Evolutionary conservation across 2,113 vertebrate species (phyloP).

Genomic region (Psilopogon haemacephalus): DNA sequence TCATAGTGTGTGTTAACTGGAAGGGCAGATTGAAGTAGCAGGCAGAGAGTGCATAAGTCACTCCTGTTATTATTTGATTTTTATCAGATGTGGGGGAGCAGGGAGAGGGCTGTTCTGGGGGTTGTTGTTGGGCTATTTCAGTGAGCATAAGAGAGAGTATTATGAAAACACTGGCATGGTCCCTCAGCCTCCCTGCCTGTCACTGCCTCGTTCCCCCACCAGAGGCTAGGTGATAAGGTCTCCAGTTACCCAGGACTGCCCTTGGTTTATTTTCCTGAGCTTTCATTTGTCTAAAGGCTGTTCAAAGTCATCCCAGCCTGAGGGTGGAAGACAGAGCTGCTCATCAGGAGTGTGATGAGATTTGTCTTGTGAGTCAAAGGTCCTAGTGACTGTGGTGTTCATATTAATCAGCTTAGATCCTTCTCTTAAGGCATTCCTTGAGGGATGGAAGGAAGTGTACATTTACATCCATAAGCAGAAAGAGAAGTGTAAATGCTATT

Average conservation of each 20-base stretch:
- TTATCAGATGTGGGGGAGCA: neutral
- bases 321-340: neutral
- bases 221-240: neutral
- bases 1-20: conserved; percentile 50
- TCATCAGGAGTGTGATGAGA: neutral
- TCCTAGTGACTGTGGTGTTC: neutral
- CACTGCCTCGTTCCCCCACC: neutral
- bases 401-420: neutral
- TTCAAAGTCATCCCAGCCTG: neutral
- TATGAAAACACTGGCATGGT: neutral
- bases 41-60: conserved; percentile 46
- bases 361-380: neutral
- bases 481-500: neutral
- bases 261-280: neutral
- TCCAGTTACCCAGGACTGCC: neutral
- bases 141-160: neutral
- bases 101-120: neutral
- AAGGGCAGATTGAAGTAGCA: conserved; percentile 39
- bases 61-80: conserved; percentile 52
- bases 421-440: neutral
- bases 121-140: neutral
- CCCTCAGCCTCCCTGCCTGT: neutral
- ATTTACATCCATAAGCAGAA: neutral
- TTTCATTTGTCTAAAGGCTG: neutral
- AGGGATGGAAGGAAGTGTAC: neutral